Base-by-base conservation (phyloP, 2,888 invertebrate species). In the Ypsolopha sequella region DNA sequence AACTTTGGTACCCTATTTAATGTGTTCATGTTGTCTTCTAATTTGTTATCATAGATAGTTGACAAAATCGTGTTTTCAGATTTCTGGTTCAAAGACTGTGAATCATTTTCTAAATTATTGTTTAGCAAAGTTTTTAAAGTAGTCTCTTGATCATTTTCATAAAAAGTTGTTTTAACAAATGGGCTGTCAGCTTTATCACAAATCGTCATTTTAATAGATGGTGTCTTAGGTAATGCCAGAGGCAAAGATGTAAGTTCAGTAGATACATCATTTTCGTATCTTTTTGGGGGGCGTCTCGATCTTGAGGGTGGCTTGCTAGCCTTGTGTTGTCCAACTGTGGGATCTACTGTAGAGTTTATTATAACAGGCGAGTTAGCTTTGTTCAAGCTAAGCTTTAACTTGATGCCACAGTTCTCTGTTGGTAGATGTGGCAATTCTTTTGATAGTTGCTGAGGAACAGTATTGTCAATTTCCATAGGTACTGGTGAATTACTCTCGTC, bases 1-100 rank as follows among this genome's bases (percentile, higher is more conserved):
- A 92, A 78, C 73, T 92, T 92, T 60, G 91, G 92, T 57, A 91
- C 91, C 74, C 89, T 89, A 68, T 87, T 87, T 52, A 86, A 66
- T 60, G 81, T 77, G 59, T 80, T 84, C 44, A 70, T 65, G 8
- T 6, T 8, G 60, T 80, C 78, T 57, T 84, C 81, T 55, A 78
- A 63, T 60, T 81, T 82, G 58, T 82, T 85, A 65, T 86, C 86
- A 70, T 85, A 86, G 61, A 85, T 86, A 56, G 85, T 86, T 14
- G 81, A 73, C 69, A 84, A 81, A 1, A 86, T 69, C 35, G 68
- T 60, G 56, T 73, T 81, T 44, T 86, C 85, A 48, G 65, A 57
- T 64, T 80, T 86, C n/a, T 58, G 56, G 58, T 8, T n/a, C 8
- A 81, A 79, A 51, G 72, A 61, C 54, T 65, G 61, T 59, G 63